phyloP scores from a whole-genome alignment of 30 jellyfish, hydroid and myxozoan genomes.

The Clytia hemisphaerica region DNA sequence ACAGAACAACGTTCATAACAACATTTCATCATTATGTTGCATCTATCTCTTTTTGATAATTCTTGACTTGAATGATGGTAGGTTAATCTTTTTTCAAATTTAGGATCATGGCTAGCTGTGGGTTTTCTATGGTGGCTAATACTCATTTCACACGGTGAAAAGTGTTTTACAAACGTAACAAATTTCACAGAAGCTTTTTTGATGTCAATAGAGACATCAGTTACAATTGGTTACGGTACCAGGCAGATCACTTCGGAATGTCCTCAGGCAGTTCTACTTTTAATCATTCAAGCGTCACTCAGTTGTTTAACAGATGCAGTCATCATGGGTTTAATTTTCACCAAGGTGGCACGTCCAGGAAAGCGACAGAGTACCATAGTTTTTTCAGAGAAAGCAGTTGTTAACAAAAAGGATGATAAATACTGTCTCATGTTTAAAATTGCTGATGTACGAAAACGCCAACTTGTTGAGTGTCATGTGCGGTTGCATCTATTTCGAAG shows the following conservation, averaged over 20 bases:
- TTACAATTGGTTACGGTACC: slow-evolving; percentile 93
- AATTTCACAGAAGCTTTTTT: slow-evolving; percentile 66
- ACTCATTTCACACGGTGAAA: slow-evolving; percentile 18
- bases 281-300: slow-evolving; percentile 56
- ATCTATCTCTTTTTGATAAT: too few species aligned
- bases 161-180: slow-evolving; percentile 53
- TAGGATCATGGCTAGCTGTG: slow-evolving; percentile 53
- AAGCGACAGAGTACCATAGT: slow-evolving; percentile 69
- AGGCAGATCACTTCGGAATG: slow-evolving; percentile 63
- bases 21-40: too few species aligned
- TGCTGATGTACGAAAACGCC: slow-evolving; percentile 89
- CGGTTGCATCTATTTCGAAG: slow-evolving; percentile 73
- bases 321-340: slow-evolving; percentile 64
- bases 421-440: slow-evolving; percentile 72
- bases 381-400: slow-evolving; percentile 78
- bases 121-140: slow-evolving; percentile 85
- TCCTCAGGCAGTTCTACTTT: slow-evolving; percentile 67
- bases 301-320: slow-evolving; percentile 73
- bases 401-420: slow-evolving; percentile 71
- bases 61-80: background rate
- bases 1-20: too few species aligned
- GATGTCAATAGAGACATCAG: slow-evolving; percentile 76
- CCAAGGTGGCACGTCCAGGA: slow-evolving; percentile 90
- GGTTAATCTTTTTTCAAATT: background rate
- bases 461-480: slow-evolving; percentile 73